Conservation (phyloP, 2,888 invertebrate genomes). For the Plagodis dolabraria region DNA sequence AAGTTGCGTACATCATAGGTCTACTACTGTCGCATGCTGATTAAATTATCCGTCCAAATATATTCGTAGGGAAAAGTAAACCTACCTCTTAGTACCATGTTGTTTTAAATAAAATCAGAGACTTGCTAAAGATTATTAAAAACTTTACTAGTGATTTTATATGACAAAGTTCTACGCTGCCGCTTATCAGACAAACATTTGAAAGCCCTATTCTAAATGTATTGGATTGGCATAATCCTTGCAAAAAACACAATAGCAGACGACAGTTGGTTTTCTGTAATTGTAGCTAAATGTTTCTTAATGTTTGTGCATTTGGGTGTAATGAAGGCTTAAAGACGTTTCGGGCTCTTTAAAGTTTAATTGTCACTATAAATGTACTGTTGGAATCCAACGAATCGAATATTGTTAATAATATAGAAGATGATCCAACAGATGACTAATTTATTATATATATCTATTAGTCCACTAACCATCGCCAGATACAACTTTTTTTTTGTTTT, state of each 20-base stretch:
- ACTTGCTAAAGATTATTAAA: not conserved
- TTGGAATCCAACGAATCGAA: not conserved
- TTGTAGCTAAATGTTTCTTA: constrained; percentile 54
- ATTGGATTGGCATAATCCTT: constrained; percentile 69
- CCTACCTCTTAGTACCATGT: constrained; percentile 4
- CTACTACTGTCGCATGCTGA: constrained; percentile 49
- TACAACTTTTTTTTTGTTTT: too few species aligned
- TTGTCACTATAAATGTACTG: not conserved
- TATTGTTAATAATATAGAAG: too few species aligned
- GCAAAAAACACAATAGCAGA: constrained; percentile 55
- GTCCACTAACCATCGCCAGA: too few species aligned
- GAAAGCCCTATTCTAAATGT: constrained; percentile 33
- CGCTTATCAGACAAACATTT: not conserved
- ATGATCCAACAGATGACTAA: too few species aligned
- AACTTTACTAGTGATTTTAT: constrained; percentile 8
- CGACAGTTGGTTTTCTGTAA: constrained; percentile 50
- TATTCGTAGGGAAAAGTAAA: too few species aligned
- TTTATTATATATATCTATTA: too few species aligned
- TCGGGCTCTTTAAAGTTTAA: constrained; percentile 11
- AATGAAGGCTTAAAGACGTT: constrained; percentile 35
- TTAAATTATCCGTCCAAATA: constrained; percentile 44
- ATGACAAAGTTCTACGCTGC: constrained; percentile 8
- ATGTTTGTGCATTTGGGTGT: constrained; percentile 48
- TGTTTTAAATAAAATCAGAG: not conserved
- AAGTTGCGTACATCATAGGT: constrained; percentile 31